Evolutionary conservation across 1,140 invertebrate genomes (phyloP).

Genomic region (Reticulitermes speratus): DNA sequence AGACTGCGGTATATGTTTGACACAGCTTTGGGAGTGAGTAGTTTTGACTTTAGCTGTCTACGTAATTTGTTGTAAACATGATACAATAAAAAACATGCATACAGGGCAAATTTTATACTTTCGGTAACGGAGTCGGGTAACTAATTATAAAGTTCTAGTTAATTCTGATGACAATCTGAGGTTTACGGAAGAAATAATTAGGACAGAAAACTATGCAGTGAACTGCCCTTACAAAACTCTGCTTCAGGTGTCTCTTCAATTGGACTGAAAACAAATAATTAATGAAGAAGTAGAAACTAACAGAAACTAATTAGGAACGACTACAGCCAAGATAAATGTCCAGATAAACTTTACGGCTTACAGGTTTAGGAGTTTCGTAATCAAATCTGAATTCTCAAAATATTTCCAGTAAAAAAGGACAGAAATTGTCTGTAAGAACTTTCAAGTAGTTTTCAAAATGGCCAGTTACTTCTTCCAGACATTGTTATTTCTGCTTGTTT

Average conservation of each 20-base stretch:
- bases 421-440: background rate
- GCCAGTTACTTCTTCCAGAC: background rate
- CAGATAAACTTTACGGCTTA: background rate
- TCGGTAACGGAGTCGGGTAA: too few relatives aligned
- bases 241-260: background rate
- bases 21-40: too few relatives aligned
- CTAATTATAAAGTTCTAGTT: background rate
- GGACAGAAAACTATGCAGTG: background rate
- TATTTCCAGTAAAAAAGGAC: background rate
- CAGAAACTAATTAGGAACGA: background rate
- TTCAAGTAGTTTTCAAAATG: background rate
- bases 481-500: background rate
- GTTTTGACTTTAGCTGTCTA: too few relatives aligned
- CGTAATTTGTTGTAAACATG: too few relatives aligned
- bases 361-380: background rate
- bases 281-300: background rate
- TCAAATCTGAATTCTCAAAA: background rate
- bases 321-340: background rate
- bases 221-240: background rate
- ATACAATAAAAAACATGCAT: too few relatives aligned
- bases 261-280: background rate
- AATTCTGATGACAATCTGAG: background rate
- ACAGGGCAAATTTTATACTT: too few relatives aligned
- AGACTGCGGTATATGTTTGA: too few relatives aligned
- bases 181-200: background rate